Percentiles rank a stretch among this genome's conserved stretches.
These are phyloP conservation scores for Deladenus siricidicola DNA, from an alignment of 2,888 invertebrate species.

Conservation along the genomic window DNA sequence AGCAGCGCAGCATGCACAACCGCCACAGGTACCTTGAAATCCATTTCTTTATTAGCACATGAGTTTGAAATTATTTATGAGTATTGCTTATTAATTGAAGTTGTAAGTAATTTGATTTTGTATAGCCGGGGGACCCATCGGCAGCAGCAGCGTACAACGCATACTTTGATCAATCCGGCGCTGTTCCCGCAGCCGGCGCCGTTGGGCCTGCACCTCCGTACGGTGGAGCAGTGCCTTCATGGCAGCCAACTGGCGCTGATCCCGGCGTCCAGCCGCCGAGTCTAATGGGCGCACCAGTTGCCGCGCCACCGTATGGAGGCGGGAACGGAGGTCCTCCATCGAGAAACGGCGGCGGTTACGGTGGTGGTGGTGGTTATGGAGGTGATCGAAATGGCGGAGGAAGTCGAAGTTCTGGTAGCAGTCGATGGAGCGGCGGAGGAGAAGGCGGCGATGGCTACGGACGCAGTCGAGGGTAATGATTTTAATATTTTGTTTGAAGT, in stretches of 20 bases:
- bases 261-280: too few relatives aligned
- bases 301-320: not conserved
- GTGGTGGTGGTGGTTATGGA: not conserved
- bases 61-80: not conserved
- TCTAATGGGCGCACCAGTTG: too few relatives aligned
- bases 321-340: not conserved
- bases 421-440: not conserved
- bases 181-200: not conserved
- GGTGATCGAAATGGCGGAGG: not conserved
- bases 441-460: not conserved
- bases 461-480: too few relatives aligned
- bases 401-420: not conserved
- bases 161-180: slow-evolving; percentile 16
- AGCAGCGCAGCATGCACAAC: too few relatives aligned
- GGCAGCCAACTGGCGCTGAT: too few relatives aligned
- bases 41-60: not conserved
- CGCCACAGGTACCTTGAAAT: too few relatives aligned
- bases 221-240: too few relatives aligned
- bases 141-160: slow-evolving; percentile 13
- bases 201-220: not conserved
- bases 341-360: not conserved
- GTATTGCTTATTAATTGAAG: too few relatives aligned
- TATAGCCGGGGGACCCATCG: too few relatives aligned
- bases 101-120: too few relatives aligned
- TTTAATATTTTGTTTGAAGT: too few relatives aligned